Evolutionary conservation across 2,113 vertebrate species (phyloP).

Genomic region (Scomber colias): DNA sequence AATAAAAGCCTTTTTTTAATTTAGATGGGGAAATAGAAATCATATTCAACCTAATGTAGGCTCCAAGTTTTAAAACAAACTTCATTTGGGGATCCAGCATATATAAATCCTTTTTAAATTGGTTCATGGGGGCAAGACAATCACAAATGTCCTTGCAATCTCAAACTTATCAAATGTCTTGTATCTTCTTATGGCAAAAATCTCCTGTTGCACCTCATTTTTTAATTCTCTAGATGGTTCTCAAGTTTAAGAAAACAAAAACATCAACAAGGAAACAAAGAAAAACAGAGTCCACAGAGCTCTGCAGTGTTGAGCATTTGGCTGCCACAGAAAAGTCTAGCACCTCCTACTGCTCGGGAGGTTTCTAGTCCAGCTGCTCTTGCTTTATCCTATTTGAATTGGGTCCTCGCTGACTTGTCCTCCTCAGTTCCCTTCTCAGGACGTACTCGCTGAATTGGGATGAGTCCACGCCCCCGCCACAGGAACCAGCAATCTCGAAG

Average conservation of each 20-base stretch:
- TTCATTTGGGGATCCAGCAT: conserved; percentile 77
- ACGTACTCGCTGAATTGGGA: conserved; percentile 99
- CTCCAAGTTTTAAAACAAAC: conserved; percentile 88
- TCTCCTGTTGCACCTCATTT: conserved; percentile 72
- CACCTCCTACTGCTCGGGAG: conserved; percentile 72
- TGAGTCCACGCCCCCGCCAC: conserved; percentile 97
- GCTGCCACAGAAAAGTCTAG: conserved; percentile 80
- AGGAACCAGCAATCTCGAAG: conserved; percentile 96
- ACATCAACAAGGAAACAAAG: conserved; percentile 77
- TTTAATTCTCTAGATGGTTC: conserved; percentile 74
- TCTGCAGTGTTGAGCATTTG: conserved; percentile 66
- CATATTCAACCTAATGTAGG: conserved; percentile 83
- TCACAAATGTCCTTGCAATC: conserved; percentile 80
- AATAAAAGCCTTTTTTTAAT: conserved; percentile 62
- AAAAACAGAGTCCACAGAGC: conserved; percentile 78
- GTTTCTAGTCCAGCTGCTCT: conserved; percentile 96
- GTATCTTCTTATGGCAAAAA: conserved; percentile 79
- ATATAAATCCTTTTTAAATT: conserved; percentile 76
- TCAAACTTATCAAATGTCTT: conserved; percentile 76
- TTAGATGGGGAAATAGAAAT: conserved; percentile 67
- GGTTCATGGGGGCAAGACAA: conserved; percentile 73
- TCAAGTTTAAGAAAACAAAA: conserved; percentile 77
- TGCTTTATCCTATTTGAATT: conserved; percentile 99
- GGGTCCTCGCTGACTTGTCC: conserved; percentile 90
- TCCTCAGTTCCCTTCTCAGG: conserved; percentile 95